phyloP scores from a whole-genome alignment of 2,888 invertebrate genomes.

The Polyommatus icarus region DNA sequence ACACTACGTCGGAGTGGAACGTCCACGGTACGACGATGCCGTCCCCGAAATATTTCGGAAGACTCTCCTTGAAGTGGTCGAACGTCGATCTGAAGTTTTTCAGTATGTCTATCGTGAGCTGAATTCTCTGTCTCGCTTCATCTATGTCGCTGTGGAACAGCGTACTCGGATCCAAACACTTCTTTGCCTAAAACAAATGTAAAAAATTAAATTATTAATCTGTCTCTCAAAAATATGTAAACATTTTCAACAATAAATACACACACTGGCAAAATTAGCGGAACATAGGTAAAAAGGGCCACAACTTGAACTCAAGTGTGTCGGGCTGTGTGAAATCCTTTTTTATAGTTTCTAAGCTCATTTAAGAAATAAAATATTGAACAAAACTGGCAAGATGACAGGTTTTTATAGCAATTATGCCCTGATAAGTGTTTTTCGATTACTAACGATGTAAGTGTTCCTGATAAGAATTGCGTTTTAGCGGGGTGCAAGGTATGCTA shows the following conservation, averaged over 20 bases:
- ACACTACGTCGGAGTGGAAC: constrained; percentile 90
- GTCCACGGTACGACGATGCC: constrained; percentile 84
- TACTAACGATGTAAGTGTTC: no score
- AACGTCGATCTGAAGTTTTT: constrained; percentile 84
- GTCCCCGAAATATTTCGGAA: constrained; percentile 84
- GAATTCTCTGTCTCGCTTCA: constrained; percentile 92
- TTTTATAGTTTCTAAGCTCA: no score
- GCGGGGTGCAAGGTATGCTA: no score
- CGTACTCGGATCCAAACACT: constrained; percentile 93
- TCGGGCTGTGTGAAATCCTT: no score
- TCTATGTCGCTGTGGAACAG: constrained; percentile 97
- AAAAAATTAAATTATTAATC: background rate
- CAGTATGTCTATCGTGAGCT: constrained; percentile 82
- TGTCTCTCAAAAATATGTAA: background rate
- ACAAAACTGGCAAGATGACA: no score
- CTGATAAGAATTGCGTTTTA: no score
- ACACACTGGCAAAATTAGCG: no score
- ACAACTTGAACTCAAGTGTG: no score
- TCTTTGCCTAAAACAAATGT: constrained; percentile 84
- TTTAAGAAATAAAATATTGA: no score
- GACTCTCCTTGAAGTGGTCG: constrained; percentile 85
- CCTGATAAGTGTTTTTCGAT: no score
- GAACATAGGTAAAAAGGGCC: no score
- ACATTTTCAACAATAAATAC: background rate
- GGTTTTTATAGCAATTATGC: no score